phyloP scores from a whole-genome alignment of 2,797 vertebrate species.

The Hippopotamyrus pictus region DNA sequence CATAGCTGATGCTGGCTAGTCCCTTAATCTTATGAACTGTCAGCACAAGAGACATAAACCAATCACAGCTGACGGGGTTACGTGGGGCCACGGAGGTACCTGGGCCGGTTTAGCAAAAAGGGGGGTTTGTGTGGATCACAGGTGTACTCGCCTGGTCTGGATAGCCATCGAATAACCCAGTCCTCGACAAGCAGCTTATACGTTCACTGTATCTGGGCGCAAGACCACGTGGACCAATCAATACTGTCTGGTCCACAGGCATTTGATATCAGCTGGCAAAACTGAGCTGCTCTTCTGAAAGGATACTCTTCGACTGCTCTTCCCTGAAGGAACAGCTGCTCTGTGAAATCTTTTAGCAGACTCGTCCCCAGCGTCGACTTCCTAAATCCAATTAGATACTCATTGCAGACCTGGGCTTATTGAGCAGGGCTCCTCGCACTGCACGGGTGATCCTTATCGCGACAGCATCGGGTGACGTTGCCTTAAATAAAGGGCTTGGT shows the following conservation, averaged over 20 bases:
- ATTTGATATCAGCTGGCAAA: constrained; percentile 40
- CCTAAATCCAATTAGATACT: constrained; percentile 53
- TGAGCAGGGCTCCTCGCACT: constrained; percentile 57
- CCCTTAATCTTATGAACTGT: background rate
- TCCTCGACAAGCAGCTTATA: constrained; percentile 32
- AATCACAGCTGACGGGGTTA: background rate
- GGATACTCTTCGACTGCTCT: constrained; percentile 36
- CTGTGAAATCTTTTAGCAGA: constrained; percentile 57
- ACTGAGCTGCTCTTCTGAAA: constrained; percentile 40
- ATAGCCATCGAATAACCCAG: background rate
- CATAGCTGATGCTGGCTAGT: background rate
- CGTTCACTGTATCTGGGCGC: constrained; percentile 43
- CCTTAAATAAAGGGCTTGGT: constrained; percentile 8
- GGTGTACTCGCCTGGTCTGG: background rate
- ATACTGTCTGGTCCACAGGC: constrained; percentile 51
- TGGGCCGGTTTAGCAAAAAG: background rate
- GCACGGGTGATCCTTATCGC: constrained; percentile 31
- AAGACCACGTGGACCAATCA: constrained; percentile 38
- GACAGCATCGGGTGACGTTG: background rate
- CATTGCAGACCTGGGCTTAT: constrained; percentile 53
- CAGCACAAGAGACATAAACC: background rate
- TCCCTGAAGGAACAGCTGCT: constrained; percentile 41
- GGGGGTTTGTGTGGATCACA: background rate
- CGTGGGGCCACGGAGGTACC: background rate
- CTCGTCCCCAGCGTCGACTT: constrained; percentile 40